Evolutionary conservation across 2,113 vertebrate genomes (phyloP), one percentile per base, ranked within the genome.

Genomic region (Ammodytes dubius): DNA sequence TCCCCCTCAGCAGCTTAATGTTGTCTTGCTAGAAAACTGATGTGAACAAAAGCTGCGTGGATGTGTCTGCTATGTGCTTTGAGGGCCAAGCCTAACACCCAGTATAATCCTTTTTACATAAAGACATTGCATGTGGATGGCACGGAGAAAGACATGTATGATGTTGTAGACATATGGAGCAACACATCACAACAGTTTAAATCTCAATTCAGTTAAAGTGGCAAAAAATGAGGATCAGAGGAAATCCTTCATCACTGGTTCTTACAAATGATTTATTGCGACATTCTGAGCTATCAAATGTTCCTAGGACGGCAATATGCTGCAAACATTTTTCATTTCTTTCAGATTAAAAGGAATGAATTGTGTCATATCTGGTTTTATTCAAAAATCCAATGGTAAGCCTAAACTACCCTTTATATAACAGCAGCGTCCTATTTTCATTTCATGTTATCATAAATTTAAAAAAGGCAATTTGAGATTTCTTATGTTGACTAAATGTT

Each of bases 101-200:
- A 85, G 90, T 87, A 37, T 83, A 90, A 94, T 93, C 91, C 92
- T 79, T 87, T 91, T 89, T 64, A 47, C 74, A 81, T 71, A 3
- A 64, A 67, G 58, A 77, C 76, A 70, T 90, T 70, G 57, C 84
- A 60, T 72, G 80, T 87, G 88, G 81, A 86, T 88, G 92, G 84
- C 87, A 86, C 75, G 58, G 60, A 80, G 10, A 13, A 40, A 46
- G 69, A 74, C 57, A 14, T 35, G 17, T 12, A 4, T 15, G 49
- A n/a, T 52, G 71, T 4, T 45, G 49, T 3, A 40, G 63, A 72
- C 79, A 65, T 59, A 37, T 49, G 76, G 60, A 52, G 68, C 3
- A 71, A 65, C 40, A 56, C 27, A 13, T 35, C 12, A 5, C 61
- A 19, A n/a, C 43, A 37, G 15, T 27, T 74, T 54, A 52, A 1